Base-by-base conservation (phyloP, 1,140 invertebrate species). In the Nilaparvata lugens region DNA sequence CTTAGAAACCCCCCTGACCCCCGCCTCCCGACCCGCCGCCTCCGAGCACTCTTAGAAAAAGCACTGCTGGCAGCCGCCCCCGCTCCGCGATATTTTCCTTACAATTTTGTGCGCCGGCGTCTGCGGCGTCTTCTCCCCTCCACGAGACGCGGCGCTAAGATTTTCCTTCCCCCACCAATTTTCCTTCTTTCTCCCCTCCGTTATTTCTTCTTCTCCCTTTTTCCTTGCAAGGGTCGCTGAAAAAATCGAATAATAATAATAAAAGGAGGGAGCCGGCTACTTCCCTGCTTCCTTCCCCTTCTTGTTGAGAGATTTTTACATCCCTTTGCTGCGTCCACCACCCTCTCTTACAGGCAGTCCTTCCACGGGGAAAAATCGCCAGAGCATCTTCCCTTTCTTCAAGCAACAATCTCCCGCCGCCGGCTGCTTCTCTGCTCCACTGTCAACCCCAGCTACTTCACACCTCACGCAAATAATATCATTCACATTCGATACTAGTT, bases 71-170 rank as follows among this genome's bases (percentile, higher is more conserved):
- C 43, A 60, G 52, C 57, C 61, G 54, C 57, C 63, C 42, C 28
- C 48, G 48, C 53, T 28, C 11, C 60, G 52, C 56, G 65, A 64
- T 59, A 60, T 60, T 62, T 62, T 64, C 63, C 65, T 68, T 68
- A 66, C 62, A 61, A 63, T 63, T 65, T 66, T 67, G 61, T 64
- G 67, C 67, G 67, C 67, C 66, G 67, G 65, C 67, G 67, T 68
- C 67, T 65, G n/a, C 57, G 67, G 65, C 67, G 67, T 68, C 67
- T 65, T 16, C 60, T 55, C 43, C 57, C 63, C 58, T 53, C 62
- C 56, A 60, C 60, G 16, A 6, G 55, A 57, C 61, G 62, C 60
- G 52, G 56, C 35, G 45, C 59, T 61, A 61, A 60, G 55, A 64
- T 61, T 61, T 64, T 61, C 19, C 54, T n/a, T 18, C 48, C 43